These are phyloP conservation scores for Rhaphigaster nebulosa DNA, from an alignment of 2,888 invertebrate genomes.

Conservation along the genomic window DNA sequence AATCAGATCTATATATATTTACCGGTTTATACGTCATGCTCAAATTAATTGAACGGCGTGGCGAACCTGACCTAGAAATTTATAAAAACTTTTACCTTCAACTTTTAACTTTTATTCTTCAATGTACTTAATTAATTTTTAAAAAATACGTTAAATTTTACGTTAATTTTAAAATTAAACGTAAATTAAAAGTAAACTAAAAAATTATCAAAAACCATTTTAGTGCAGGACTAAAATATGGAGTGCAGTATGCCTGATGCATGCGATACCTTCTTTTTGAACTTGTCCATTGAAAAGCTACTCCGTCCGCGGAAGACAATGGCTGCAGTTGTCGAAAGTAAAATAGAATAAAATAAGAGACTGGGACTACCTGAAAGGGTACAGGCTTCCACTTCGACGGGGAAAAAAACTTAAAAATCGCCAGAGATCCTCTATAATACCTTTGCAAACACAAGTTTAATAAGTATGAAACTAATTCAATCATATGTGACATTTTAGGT, in stretches of 20 bases:
- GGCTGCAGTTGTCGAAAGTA: background rate
- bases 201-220: background rate
- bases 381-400: background rate
- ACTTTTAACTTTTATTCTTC: background rate
- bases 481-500: constrained; percentile 9
- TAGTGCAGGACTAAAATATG: background rate
- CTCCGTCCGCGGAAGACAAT: background rate
- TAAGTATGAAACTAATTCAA: constrained; percentile 1
- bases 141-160: too few species aligned
- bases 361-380: background rate
- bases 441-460: background rate
- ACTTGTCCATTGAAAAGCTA: constrained; percentile 4
- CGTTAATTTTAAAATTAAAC: background rate
- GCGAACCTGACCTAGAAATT: background rate
- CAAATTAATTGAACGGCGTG: background rate
- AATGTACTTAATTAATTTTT: too few species aligned
- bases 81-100: background rate
- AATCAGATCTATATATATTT: background rate
- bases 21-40: background rate
- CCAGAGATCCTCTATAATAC: background rate
- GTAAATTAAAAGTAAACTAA: background rate
- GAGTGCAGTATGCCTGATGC: background rate
- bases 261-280: constrained; percentile 19
- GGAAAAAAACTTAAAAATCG: background rate
- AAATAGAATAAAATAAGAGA: background rate